These are phyloP conservation scores for Deroplatys truncata DNA, from an alignment of 2,888 invertebrate species.

Conservation along the genomic window DNA sequence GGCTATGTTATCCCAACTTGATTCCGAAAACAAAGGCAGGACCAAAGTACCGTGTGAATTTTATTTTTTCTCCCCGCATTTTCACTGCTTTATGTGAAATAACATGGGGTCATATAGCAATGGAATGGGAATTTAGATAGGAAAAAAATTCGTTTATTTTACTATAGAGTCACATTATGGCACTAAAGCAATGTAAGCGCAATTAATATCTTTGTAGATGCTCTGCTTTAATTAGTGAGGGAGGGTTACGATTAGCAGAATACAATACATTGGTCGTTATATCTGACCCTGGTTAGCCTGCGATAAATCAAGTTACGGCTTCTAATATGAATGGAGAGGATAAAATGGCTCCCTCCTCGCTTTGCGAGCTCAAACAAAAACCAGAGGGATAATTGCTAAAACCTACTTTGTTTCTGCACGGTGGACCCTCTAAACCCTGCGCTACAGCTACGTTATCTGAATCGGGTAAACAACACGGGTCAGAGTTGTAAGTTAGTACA, in stretches of 20 bases:
- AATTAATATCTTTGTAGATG: background rate
- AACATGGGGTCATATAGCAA: background rate
- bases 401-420: background rate
- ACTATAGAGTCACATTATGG: background rate
- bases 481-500: background rate
- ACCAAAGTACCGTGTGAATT: background rate
- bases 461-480: background rate
- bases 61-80: background rate
- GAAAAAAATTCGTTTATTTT: background rate
- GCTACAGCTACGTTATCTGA: background rate
- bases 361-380: constrained; percentile 3
- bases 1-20: background rate
- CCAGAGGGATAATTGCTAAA: constrained; percentile 6
- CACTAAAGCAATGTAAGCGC: background rate
- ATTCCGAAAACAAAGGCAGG: background rate
- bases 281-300: constrained; percentile 5
- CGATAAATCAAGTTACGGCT: constrained; percentile 9
- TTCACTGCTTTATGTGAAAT: background rate
- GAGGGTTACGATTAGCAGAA: background rate
- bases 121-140: background rate
- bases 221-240: background rate
- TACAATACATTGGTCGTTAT: constrained; percentile 3
- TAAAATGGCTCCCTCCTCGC: background rate
- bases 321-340: constrained; percentile 9
- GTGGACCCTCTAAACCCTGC: background rate